Percentiles rank a stretch among this genome's conserved stretches.
These are phyloP conservation scores for Porites australiensis DNA, from an alignment of 64 coral and sea anemone species.

Conservation along the genomic window DNA sequence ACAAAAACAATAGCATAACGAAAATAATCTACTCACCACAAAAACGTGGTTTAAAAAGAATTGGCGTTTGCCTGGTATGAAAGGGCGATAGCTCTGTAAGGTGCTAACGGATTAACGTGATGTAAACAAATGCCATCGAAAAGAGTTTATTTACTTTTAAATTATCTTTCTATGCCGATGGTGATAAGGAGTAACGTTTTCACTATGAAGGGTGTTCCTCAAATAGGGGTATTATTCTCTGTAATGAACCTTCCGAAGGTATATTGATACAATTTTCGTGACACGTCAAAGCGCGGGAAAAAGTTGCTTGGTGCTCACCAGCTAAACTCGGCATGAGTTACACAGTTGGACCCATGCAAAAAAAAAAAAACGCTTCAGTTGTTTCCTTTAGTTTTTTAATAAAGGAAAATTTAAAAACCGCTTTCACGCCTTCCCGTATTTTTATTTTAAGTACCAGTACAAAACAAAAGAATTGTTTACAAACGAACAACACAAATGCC, in stretches of 20 bases:
- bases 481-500: neutral
- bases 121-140: neutral
- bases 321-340: neutral
- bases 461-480: neutral
- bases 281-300: neutral
- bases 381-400: neutral
- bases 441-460: neutral
- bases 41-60: neutral
- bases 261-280: neutral
- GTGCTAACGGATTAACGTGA: neutral
- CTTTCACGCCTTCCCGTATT: neutral
- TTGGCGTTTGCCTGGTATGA: neutral
- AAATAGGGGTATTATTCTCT: neutral
- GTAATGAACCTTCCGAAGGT: neutral
- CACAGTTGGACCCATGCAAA: neutral
- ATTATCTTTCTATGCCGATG: too few species aligned
- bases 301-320: neutral
- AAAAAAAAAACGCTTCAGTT: too few species aligned
- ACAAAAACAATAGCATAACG: constrained; percentile 11
- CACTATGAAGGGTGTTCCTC: too few species aligned
- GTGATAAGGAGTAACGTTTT: too few species aligned
- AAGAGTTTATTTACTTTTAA: too few species aligned
- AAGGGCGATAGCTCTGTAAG: neutral
- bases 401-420: neutral
- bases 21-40: neutral